Evolutionary conservation across 1,140 invertebrate species (phyloP), one percentile per base, ranked within the genome.

Genomic region (Hyles vespertilio): DNA sequence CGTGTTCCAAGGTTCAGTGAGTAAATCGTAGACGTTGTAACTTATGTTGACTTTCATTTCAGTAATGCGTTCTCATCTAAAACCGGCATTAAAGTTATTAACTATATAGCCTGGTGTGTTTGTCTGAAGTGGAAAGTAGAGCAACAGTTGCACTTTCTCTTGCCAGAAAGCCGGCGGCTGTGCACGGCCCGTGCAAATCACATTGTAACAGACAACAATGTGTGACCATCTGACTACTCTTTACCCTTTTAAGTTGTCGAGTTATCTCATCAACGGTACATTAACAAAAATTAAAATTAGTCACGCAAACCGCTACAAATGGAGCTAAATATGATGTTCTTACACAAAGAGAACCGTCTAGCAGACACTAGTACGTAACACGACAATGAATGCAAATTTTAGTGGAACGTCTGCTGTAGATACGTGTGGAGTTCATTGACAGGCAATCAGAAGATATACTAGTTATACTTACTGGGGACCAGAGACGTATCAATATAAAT

Each of bases 131-230:
- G 70, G 77, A 84, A 87, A 87, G 82, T 87, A 62, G 84, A 82
- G 72, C 84, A 62, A 65, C 63, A 63, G 63, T 67, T 69, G 77
- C 70, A 82, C 84, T 85, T 85, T 87, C 84, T 84, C 83, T 74
- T 51, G 56, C 59, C 72, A 71, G 72, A 72, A 72, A 67, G 67
- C 61, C 70, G 68, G 67, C 22, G 22, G 59, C 66, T 73, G 74
- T 70, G 77, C 75, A 74, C 70, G 68, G 64, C 58, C 69, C 63
- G 72, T 74, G 69, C 67, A 73, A 63, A 68, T 68, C 60, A 59
- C 62, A 65, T 64, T 67, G 59, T 69, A 63, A 63, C 48, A 40
- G 32, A 51, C 53, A 46, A 59, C 33, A 58, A 61, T 50, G 51
- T 47, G 40, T 36, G 53, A 46, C 59, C 54, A 71, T 62, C 44